Base-by-base conservation (phyloP, 2,113 vertebrate species). In the Ceyx cyanopectus region DNA sequence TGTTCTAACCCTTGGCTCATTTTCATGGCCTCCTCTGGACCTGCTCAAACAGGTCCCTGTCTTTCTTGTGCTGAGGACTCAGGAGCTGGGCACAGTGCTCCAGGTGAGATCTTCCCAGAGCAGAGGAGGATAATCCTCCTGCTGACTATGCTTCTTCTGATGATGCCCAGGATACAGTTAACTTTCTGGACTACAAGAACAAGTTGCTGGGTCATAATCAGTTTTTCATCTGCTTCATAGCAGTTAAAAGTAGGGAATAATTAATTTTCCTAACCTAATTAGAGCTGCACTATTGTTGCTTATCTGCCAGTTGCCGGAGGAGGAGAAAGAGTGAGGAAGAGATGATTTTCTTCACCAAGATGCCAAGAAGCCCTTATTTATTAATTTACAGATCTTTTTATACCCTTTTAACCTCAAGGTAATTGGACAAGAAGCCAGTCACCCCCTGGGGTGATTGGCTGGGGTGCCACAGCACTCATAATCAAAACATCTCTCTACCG, bases 41-140 rank as follows among this genome's bases (percentile, higher is more conserved):
- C 3, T 0, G 1, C 9, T 61, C 15, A 6, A 7, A 32, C 12
- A 63, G 16, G 24, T 73, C 43, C 3, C 2, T n/a, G 51, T 56
- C 43, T 18, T 27, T 40, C 43, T 30, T 34, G 7, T 26, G 5
- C 5, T 48, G 46, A 7, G 29, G 27, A 4, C 9, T 7, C 27
- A 54, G 15, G 19, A 61, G 69, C 19, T 54, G 46, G 26, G 29
- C 2, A 2, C 24, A 15, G 10, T 1, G 9, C 11, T 76, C 5
- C 8, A 30, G 23, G 14, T 1, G 10, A 17, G 9, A 14, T 66
- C 58, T 58, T 30, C 17, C 2, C 1, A 11, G 58, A 58, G 61
- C 24, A 9, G 48, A 48, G 14, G 9, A 48, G 14, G 7, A 62
- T 18, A 46, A 40, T 46, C 12, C 21, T 60, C 22, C 37, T 68